Base-by-base conservation (phyloP, 2,113 vertebrate species). In the Hyaena hyaena region DNA sequence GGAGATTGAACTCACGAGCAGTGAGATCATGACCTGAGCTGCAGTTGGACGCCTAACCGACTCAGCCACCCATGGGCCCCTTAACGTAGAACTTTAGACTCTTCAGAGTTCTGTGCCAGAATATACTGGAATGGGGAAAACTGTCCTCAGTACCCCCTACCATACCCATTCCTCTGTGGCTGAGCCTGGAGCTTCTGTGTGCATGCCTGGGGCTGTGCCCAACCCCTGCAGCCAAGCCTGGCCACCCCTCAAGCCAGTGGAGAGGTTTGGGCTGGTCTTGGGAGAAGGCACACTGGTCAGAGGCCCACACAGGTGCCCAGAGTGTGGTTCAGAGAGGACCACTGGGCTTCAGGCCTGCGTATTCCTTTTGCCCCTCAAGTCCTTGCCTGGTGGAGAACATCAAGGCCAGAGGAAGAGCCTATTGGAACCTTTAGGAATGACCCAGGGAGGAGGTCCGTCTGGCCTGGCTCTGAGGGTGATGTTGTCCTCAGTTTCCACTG, bases 121-220 rank as follows among this genome's bases (percentile, higher is more conserved):
- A 35, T 19, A 35, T 8, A 1, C n/a, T 2, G 12, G 16, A 58
- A 17, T 2, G 35, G 5, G n/a, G 76, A 39, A 50, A 53, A 28
- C 74, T 71, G 16, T 14, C 33, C 53, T 39, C 19, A 31, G n/a
- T 9, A 5, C 43, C 31, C 7, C 26, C 12, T 10, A 6, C 3
- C 0, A 9, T n/a, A 4, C 21, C 23, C 35, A 33, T 5, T 7
- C 23, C 45, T 43, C 23, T 53, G 33, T 26, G 8, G 8, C 5
- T 3, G 9, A 50, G 8, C 16, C 35, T 5, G 28, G 48, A 83
- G 45, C 4, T 79, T 61, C 28, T 16, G 31, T 12, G 23, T 48
- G 19, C 26, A 4, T 1, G 0, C 8, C 10, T 15, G 28, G 14
- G 26, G 5, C 58, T 8, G 15, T 8, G 3, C 4, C 28, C 11